Evolutionary conservation across 2,888 invertebrate species (phyloP).

Genomic region (Eremobia ochroleuca): DNA sequence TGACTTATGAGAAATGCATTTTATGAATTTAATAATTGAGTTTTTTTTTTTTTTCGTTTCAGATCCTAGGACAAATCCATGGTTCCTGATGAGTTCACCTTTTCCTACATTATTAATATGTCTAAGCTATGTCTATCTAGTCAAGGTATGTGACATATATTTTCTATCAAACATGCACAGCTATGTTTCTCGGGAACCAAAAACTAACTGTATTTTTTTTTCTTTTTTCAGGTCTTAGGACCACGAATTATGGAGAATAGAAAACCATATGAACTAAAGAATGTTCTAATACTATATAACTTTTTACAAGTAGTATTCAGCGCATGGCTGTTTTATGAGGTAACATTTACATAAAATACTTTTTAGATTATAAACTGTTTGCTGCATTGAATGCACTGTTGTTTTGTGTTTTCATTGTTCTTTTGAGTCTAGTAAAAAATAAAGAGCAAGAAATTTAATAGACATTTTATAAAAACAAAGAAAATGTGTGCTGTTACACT

Average conservation of each 20-base stretch:
- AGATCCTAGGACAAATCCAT: conserved; percentile 97
- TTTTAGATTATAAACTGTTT: conserved; percentile 17
- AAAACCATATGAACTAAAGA: conserved; percentile 96
- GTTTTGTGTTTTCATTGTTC: neutral
- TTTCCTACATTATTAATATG: conserved; percentile 97
- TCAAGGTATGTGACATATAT: conserved; percentile 92
- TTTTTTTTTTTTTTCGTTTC: conserved; percentile 81
- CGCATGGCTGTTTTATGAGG: conserved; percentile 97
- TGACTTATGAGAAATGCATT: neutral
- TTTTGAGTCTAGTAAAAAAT: neutral
- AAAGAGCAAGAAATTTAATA: neutral
- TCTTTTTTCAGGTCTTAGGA: conserved; percentile 93
- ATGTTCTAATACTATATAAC: conserved; percentile 95
- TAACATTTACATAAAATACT: conserved; percentile 81
- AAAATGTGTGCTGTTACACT: neutral
- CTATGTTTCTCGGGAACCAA: no score
- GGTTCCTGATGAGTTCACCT: conserved; percentile 98
- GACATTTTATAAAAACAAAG: neutral
- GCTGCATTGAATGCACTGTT: conserved; percentile 3
- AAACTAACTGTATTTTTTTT: conserved; percentile 27
- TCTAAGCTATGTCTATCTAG: conserved; percentile 96
- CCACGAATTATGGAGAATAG: conserved; percentile 98
- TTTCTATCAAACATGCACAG: neutral
- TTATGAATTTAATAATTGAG: conserved; percentile 6
- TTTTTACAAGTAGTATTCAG: conserved; percentile 97